Conservation (phyloP, 1,140 invertebrate genomes). For the Holotrichia oblita region DNA sequence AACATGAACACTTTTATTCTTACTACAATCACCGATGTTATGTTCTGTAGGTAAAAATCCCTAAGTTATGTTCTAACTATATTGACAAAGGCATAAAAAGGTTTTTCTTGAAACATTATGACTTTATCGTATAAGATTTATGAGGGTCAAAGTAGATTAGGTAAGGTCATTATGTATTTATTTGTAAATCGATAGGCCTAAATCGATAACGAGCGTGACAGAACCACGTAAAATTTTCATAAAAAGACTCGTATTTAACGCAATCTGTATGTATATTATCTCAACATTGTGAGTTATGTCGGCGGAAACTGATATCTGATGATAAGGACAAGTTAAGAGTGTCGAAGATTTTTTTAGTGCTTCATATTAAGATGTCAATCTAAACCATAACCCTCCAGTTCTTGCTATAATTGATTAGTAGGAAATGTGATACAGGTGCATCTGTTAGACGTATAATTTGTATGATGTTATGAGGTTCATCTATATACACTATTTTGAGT, state of each 20-base stretch:
- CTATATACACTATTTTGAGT: not conserved
- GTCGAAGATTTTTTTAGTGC: not conserved
- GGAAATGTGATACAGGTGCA: not conserved
- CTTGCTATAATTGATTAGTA: not conserved
- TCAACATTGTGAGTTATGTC: not conserved
- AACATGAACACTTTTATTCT: not conserved
- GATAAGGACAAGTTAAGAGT: not conserved
- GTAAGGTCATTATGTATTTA: not conserved
- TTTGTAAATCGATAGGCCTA: constrained; percentile 19
- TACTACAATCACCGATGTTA: not conserved
- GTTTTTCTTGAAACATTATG: no score
- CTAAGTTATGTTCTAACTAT: not conserved
- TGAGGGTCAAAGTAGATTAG: constrained; percentile 30
- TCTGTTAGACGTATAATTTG: not conserved
- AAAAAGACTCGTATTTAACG: constrained; percentile 2
- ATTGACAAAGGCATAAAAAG: not conserved
- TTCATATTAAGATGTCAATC: not conserved
- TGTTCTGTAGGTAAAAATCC: not conserved
- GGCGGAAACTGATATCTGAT: not conserved
- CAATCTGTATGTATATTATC: constrained; percentile 6
- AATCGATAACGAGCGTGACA: constrained; percentile 11
- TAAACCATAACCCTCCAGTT: not conserved
- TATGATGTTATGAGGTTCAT: not conserved
- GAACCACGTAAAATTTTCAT: not conserved
- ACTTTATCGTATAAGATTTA: constrained; percentile 15